Evolutionary conservation across 1,140 invertebrate genomes (phyloP).

Genomic region (Stegodyphus dumicola): DNA sequence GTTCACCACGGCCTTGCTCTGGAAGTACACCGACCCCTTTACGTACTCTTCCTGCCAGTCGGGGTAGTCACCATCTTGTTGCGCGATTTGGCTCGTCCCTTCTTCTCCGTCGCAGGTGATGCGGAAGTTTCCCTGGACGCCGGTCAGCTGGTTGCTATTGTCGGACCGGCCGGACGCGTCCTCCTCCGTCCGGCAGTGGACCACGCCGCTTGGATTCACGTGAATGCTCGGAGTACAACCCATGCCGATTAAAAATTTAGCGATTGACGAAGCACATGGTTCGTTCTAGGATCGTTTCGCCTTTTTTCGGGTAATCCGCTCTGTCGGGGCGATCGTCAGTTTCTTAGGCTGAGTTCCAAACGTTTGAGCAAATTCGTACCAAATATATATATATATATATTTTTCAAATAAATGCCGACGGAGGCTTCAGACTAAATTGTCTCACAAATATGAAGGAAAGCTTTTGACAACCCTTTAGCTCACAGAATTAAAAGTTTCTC

Average conservation of each 20-base stretch:
- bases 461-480: too few species aligned
- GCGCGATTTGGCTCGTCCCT: slow-evolving; percentile 12
- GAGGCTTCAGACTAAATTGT: too few species aligned
- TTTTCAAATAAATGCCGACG: too few species aligned
- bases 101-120: slow-evolving; percentile 10
- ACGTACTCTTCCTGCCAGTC: neutral
- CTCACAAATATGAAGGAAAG: too few species aligned
- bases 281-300: too few species aligned
- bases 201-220: slow-evolving; percentile 34
- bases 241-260: neutral
- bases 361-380: too few species aligned
- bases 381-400: too few species aligned
- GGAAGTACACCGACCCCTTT: slow-evolving; percentile 30
- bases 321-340: too few species aligned
- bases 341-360: too few species aligned
- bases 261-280: too few species aligned
- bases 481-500: too few species aligned
- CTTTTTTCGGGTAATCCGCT: too few species aligned
- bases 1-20: neutral
- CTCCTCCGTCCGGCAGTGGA: slow-evolving; percentile 14
- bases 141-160: slow-evolving; percentile 8
- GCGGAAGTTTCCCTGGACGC: slow-evolving; percentile 28
- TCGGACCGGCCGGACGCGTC: slow-evolving; percentile 6
- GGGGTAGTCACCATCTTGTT: neutral
- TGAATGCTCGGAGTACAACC: slow-evolving; percentile 42